Base-by-base conservation (phyloP, 2,113 vertebrate species). In the Xiphorhynchus elegans region DNA sequence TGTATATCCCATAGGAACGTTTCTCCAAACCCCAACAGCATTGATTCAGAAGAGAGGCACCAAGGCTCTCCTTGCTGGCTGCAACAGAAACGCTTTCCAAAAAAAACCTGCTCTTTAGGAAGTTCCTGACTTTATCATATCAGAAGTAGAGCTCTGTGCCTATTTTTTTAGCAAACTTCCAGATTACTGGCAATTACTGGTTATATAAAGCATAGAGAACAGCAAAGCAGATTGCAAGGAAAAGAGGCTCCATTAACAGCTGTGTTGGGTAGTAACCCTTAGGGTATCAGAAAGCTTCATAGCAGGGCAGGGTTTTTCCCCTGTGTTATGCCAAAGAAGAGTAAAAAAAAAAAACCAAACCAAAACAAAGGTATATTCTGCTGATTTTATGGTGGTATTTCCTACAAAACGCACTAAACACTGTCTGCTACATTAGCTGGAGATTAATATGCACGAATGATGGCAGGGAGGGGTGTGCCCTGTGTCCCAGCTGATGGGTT, bases 401-500 rank as follows among this genome's bases (percentile, higher is more conserved):
- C 94, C 87, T 78, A 70, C 66, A 60, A 94, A 91, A 96, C 56
- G 56, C 93, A 91, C 81, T 75, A 75, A 90, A 55, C 59, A 39
- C 76, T 73, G 50, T 80, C 93, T 94, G 76, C 52, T 75, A 24
- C 37, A 56, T 89, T 74, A 60, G 75, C 75, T 92, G 47, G 79
- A 58, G 63, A 76, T 83, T 13, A 76, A 50, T 13, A 31, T 11
- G 19, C 37, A n/a, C 25, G 6, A 82, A 24, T 35, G 49, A 40
- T 28, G 68, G 59, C 8, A 63, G 58, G 63, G 55, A 93, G 50
- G 40, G 69, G 31, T 44, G n/a, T 31, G 49, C n/a, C 11, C 39
- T 80, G 0, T 24, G 6, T 59, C 44, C 11, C 2, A 82, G 62
- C 59, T 55, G 40, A 74, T 40, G 11, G 0, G 66, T 69, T 62